These are phyloP conservation scores for Calidris pygmaea DNA, from an alignment of 2,113 vertebrate genomes.

Conservation along the genomic window DNA sequence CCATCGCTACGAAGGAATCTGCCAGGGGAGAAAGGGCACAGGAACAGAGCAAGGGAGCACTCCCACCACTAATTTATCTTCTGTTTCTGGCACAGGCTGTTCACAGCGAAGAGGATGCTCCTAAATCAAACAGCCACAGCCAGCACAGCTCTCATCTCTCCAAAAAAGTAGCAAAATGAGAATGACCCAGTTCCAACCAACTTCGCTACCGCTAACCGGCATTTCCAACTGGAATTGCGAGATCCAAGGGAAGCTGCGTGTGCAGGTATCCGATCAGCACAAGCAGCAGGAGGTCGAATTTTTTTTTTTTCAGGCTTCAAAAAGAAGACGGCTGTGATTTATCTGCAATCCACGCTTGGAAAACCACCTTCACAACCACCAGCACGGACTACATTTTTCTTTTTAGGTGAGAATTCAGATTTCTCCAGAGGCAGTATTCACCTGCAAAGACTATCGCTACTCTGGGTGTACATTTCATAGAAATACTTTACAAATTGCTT, in stretches of 20 bases:
- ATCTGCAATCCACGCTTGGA: not conserved
- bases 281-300: not conserved
- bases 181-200: slow-evolving; percentile 26
- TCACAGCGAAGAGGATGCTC: slow-evolving; percentile 20
- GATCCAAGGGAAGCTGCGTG: not conserved
- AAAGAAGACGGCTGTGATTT: not conserved
- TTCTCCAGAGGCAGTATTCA: not conserved
- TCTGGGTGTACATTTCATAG: not conserved
- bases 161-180: slow-evolving; percentile 27
- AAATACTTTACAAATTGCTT: not conserved
- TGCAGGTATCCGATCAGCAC: not conserved
- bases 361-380: not conserved
- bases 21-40: not conserved
- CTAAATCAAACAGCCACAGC: slow-evolving; percentile 28
- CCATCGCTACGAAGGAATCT: not conserved
- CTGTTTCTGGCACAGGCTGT: not conserved
- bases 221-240: not conserved
- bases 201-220: not conserved
- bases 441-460: rapidly evolving
- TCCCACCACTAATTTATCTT: slow-evolving; percentile 51
- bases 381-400: not conserved
- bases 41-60: not conserved
- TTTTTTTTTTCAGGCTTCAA: not conserved
- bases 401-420: not conserved
- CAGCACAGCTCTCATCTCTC: not conserved